Evolutionary conservation across 2,113 vertebrate genomes (phyloP), one percentile per base, ranked within the genome.

Genomic region (Zeus faber): DNA sequence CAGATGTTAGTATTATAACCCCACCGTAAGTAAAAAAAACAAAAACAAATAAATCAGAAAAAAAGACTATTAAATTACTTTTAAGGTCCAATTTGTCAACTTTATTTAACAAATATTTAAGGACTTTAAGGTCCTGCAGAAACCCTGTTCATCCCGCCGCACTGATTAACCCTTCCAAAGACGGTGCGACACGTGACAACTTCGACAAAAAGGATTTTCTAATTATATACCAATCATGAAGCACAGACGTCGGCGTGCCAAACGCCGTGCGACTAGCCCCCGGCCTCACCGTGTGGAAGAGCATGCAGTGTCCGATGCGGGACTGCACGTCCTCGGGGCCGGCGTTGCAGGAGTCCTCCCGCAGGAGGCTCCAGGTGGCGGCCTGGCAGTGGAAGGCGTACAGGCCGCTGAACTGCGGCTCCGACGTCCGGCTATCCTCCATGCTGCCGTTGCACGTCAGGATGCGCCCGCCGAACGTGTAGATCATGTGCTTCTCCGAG

Each of bases 401-500:
- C 50, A 99, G 83, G 0, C 97, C 97, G 29, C 96, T 99, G 87
- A 99, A 99, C 79, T 99, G 97, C 0, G 97, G 96, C 62, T 99
- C 97, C 0, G 93, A 94, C 35, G 93, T 92, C 69, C 97, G 91
- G 54, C 93, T 94, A 82, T 99, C 97, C 0, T 99, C 97, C 46
- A 98, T 92, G 0, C 91, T 98, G 73, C 95, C 95, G 1, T 96
- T 98, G 58, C 96, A 98, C 0, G 96, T 98, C 82, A 99, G 87
- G 74, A 99, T 98, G 20, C 97, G 90, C 1, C 97, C 97, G 0
- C 96, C 97, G 4, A 99, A 99, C 0, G 97, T 98, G 77, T 99
- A 99, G 72, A 99, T 98, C 96, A 98, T 99, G 76, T 99, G 97
- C 71, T 97, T 97, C 77, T 99, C 97, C 0, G 97, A 98, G 88